Conservation (phyloP, 1,140 invertebrate species). For the Zaprionus kolodkinae region DNA sequence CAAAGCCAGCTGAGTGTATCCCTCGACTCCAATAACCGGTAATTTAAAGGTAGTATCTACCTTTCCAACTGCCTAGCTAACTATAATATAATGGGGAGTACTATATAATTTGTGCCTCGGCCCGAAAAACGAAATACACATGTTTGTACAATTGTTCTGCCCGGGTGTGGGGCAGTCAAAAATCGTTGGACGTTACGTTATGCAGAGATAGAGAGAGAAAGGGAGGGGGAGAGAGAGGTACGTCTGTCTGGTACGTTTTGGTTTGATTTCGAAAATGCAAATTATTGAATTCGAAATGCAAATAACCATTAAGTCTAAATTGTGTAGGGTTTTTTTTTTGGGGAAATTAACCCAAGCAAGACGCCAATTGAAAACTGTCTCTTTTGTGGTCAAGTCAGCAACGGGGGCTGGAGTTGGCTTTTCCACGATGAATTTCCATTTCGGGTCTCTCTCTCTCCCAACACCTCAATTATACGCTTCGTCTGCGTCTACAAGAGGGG, state of each 20-base stretch:
- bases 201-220: background rate
- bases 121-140: conserved; percentile 34
- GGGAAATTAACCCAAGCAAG: conserved; percentile 39
- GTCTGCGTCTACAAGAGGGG: conserved; percentile 26
- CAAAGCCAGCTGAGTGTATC: conserved; percentile 75
- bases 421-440: conserved; percentile 37
- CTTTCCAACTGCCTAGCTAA: conserved; percentile 14
- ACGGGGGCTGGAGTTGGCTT: conserved; percentile 13
- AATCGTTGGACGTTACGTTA: conserved; percentile 17
- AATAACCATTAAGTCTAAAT: conserved; percentile 70
- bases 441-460: conserved; percentile 1
- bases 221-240: background rate
- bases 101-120: conserved; percentile 63
- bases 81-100: conserved; percentile 42
- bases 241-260: background rate
- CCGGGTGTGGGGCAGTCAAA: background rate
- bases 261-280: conserved; percentile 69
- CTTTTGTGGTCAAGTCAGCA: conserved; percentile 26
- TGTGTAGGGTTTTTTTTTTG: conserved; percentile 16
- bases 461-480: conserved; percentile 72
- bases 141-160: conserved; percentile 5
- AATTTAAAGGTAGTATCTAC: conserved; percentile 56
- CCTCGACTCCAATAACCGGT: conserved; percentile 65
- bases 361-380: conserved; percentile 39
- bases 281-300: conserved; percentile 76